Percentiles rank a stretch among this genome's conserved stretches.
phyloP scores from a whole-genome alignment of 1,140 invertebrate species.

The Drosophila truncata region DNA sequence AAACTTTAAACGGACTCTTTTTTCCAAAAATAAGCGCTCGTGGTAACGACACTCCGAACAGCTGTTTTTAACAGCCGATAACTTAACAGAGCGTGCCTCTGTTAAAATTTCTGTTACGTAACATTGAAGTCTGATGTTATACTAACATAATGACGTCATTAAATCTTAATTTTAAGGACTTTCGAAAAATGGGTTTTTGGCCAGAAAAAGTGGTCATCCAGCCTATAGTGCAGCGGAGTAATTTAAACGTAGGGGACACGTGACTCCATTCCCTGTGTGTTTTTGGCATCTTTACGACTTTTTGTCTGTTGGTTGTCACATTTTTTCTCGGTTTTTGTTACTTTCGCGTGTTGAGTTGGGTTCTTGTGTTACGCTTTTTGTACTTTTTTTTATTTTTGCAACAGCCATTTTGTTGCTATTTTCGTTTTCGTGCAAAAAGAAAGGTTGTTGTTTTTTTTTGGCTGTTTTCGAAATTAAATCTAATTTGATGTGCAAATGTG shows the following conservation, averaged over 20 bases:
- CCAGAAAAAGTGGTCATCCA: no score
- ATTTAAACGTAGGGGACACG: constrained; percentile 55
- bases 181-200: no score
- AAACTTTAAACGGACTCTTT: no score
- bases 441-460: constrained; percentile 18
- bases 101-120: no score
- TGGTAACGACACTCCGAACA: no score
- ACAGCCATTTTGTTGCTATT: constrained; percentile 14
- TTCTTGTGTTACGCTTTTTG: constrained; percentile 11
- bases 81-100: no score
- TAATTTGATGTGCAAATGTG: constrained; percentile 67
- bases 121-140: no score
- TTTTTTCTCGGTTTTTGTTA: constrained; percentile 51
- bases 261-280: constrained; percentile 69
- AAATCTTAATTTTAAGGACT: no score
- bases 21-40: no score
- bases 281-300: constrained; percentile 54
- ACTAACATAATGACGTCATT: no score
- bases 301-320: constrained; percentile 55
- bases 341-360: constrained; percentile 33
- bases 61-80: no score
- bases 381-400: constrained; percentile 19
- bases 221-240: constrained; percentile 47
- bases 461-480: constrained; percentile 67
- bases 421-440: constrained; percentile 9